Percentiles rank a stretch among this genome's conserved stretches.
phyloP scores from a whole-genome alignment of 2,113 vertebrate species.

The Seriola dumerili region DNA sequence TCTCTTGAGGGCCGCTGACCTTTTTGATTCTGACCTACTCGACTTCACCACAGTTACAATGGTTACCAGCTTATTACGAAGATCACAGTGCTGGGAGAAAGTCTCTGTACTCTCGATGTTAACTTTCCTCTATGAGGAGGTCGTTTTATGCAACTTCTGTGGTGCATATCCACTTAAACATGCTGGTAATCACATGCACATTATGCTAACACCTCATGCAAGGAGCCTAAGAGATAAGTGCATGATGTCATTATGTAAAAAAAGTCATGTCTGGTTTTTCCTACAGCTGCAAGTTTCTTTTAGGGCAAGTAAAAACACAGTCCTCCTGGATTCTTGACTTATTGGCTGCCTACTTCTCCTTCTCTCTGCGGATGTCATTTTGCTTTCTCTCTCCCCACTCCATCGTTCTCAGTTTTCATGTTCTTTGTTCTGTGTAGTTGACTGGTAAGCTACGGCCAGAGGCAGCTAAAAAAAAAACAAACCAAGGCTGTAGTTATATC shows the following conservation, averaged over 20 bases:
- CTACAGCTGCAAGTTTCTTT: conserved; percentile 37
- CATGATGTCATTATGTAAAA: not conserved
- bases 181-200: too few species aligned
- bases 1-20: conserved; percentile 37
- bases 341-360: not conserved
- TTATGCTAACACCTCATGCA: too few species aligned
- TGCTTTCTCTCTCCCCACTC: conserved; percentile 1
- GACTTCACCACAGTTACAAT: not conserved
- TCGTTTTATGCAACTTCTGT: not conserved
- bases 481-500: conserved; percentile 2
- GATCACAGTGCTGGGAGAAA: not conserved
- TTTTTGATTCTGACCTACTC: conserved; percentile 39
- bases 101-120: not conserved
- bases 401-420: conserved; percentile 48
- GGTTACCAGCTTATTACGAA: not conserved
- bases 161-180: not conserved
- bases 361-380: conserved; percentile 43
- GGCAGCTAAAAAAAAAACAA: conserved; percentile 53
- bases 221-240: not conserved
- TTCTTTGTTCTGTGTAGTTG: conserved; percentile 51
- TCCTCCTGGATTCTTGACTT: conserved; percentile 43
- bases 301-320: conserved; percentile 67
- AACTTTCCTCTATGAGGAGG: not conserved
- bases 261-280: conserved; percentile 20
- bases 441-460: conserved; percentile 48